Evolutionary conservation across 2,888 invertebrate genomes (phyloP).

Genomic region (Agrotis puta): DNA sequence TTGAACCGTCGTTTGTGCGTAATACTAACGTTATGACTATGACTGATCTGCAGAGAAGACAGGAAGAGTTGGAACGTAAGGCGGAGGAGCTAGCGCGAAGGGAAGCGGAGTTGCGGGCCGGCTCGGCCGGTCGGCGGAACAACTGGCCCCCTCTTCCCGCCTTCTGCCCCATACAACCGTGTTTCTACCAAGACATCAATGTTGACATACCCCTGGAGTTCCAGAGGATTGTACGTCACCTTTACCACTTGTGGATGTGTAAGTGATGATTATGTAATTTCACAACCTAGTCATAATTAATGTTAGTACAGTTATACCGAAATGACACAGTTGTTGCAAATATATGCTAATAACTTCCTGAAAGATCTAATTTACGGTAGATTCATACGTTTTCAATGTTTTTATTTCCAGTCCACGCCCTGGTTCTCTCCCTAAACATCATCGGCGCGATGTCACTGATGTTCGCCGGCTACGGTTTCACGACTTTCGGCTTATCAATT

Average conservation of each 20-base stretch:
- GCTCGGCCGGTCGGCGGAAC: slow-evolving; percentile 94
- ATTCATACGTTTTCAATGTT: background rate
- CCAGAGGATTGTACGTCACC: slow-evolving; percentile 97
- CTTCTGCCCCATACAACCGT: slow-evolving; percentile 98
- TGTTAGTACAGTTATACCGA: background rate
- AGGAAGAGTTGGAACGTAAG: slow-evolving; percentile 97
- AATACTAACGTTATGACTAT: slow-evolving; percentile 56
- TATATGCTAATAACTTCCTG: background rate
- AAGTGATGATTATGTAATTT: slow-evolving; percentile 86
- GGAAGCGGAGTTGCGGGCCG: slow-evolving; percentile 95
- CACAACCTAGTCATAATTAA: slow-evolving; percentile 1
- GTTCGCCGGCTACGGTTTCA: slow-evolving; percentile 91
- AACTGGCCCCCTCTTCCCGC: slow-evolving; percentile 99
- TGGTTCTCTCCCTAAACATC: slow-evolving; percentile 96
- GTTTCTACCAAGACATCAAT: slow-evolving; percentile 99
- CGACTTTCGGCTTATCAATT: slow-evolving; percentile 96
- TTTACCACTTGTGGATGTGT: slow-evolving; percentile 99
- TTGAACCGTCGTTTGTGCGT: slow-evolving; percentile 22
- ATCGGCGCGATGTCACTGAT: slow-evolving; percentile 96
- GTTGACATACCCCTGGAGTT: slow-evolving; percentile 99
- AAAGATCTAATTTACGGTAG: background rate
- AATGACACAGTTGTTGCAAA: slow-evolving; percentile 2
- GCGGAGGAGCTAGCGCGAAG: slow-evolving; percentile 96
- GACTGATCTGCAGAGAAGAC: slow-evolving; percentile 92
- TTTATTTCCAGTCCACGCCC: slow-evolving; percentile 94